Evolutionary conservation across 64 coral and sea anemone genomes (phyloP), one percentile per base, ranked within the genome.

Genomic region (Cladopsammia gracilis): DNA sequence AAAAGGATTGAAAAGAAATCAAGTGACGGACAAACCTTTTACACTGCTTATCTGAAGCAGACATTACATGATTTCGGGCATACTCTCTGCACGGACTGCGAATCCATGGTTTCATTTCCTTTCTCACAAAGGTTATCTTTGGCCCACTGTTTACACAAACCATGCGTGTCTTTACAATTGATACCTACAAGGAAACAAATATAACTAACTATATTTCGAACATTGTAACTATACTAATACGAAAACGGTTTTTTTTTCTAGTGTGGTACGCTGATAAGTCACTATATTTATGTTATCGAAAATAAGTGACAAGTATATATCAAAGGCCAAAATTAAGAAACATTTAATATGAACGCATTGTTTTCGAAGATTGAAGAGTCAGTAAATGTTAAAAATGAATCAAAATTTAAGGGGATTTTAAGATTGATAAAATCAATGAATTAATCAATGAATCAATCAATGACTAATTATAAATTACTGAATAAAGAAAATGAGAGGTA

Each of bases 11-110:
- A 34, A 34, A 34, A 34, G 34, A 34, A 34, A 0, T 34, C 34
- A 34, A 34, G 34, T 34, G 34, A 45, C 44, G 12, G 25, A 59
- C 58, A 18, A 48, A 51, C 71, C 44, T 48, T 46, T 48, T 19
- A 20, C 72, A 75, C 43, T 13, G 51, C 13, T 52, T 47, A 92
- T 62, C 8, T 58, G 58, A 67, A 86, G 16, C 91, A 93, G 56
- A 93, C 72, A 25, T 54, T 14, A 48, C 91, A 93, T 11, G 91
- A 82, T 57, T 70, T 76, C 0, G 91, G 82, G 59, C 91, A 93
- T 14, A 93, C 91, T 48, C 60, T 64, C 56, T 93, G 91, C 51
- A 93, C 91, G 10, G 91, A 93, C 12, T 77, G 73, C 14, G 82
- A 26, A 61, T 93, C 91, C 34, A 93, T 88, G 50, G 51, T 86